These are phyloP conservation scores for Drosophila mayaguana DNA, from an alignment of 2,888 invertebrate species.

Conservation along the genomic window DNA sequence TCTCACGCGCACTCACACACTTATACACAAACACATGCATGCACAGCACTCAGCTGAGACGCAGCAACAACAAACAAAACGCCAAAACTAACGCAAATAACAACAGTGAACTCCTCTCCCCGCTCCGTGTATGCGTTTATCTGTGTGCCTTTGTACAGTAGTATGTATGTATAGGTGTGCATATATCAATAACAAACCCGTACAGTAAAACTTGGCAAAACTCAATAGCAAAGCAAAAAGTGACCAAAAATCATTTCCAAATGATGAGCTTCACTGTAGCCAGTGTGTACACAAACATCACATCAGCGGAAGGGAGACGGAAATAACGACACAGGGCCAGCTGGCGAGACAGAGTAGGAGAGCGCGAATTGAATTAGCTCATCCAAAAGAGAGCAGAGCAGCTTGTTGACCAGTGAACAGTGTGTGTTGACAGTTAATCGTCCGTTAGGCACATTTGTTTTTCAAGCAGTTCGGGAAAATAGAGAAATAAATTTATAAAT, in stretches of 20 bases:
- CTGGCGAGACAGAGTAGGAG: constrained; percentile 16
- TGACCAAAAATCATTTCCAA: constrained; percentile 14
- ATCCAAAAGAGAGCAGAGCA: constrained; percentile 51
- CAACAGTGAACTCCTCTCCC: constrained; percentile 24
- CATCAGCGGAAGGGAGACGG: background rate
- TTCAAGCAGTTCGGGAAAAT: background rate
- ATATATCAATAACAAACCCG: constrained; percentile 16
- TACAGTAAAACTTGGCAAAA: constrained; percentile 47
- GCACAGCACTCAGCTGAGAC: constrained; percentile 50
- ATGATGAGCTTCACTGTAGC: constrained; percentile 37
- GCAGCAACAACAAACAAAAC: constrained; percentile 44
- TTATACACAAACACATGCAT: constrained; percentile 7
- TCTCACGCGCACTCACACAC: constrained; percentile 1
- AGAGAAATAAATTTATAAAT: background rate
- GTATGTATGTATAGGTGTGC: background rate
- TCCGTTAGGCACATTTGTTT: constrained; percentile 3
- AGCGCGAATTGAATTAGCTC: constrained; percentile 47
- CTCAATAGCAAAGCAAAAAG: constrained; percentile 19
- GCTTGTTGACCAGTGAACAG: constrained; percentile 52
- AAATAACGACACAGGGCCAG: constrained; percentile 1
- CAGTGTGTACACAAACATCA: constrained; percentile 25
- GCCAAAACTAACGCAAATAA: constrained; percentile 39
- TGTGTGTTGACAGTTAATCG: constrained; percentile 38
- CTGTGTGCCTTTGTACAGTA: background rate
- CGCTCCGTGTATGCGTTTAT: background rate